Evolutionary conservation across 1,140 invertebrate genomes (phyloP).

Genomic region (Samia ricini): DNA sequence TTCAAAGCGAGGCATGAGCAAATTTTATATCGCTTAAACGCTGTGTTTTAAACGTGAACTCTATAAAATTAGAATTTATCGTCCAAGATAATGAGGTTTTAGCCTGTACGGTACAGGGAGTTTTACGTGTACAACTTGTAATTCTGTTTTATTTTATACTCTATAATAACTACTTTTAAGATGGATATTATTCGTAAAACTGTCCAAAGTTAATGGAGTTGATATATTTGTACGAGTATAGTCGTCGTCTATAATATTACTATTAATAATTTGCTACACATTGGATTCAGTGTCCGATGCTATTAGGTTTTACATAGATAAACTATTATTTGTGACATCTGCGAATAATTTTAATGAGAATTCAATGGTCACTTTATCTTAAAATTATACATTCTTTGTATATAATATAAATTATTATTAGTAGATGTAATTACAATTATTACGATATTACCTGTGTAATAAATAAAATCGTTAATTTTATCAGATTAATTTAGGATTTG

Average conservation of each 20-base stretch:
- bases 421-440: too few relatives aligned
- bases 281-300: too few relatives aligned
- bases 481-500: too few relatives aligned
- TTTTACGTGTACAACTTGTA: background rate
- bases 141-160: background rate
- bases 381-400: too few relatives aligned
- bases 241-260: background rate
- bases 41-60: slow-evolving; percentile 1
- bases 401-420: too few relatives aligned
- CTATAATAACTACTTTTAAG: background rate
- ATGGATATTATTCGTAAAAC: background rate
- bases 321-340: too few relatives aligned
- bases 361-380: too few relatives aligned
- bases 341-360: too few relatives aligned
- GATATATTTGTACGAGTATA: background rate
- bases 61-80: slow-evolving; percentile 7
- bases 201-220: background rate
- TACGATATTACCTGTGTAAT: too few relatives aligned
- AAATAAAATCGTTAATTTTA: too few relatives aligned
- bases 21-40: slow-evolving; percentile 5
- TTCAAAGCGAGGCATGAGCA: background rate
- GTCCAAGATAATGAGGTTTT: background rate
- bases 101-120: background rate
- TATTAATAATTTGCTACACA: too few relatives aligned
- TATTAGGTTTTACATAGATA: too few relatives aligned